Conservation (phyloP, 2,888 invertebrate genomes). For the Latrodectus hesperus region DNA sequence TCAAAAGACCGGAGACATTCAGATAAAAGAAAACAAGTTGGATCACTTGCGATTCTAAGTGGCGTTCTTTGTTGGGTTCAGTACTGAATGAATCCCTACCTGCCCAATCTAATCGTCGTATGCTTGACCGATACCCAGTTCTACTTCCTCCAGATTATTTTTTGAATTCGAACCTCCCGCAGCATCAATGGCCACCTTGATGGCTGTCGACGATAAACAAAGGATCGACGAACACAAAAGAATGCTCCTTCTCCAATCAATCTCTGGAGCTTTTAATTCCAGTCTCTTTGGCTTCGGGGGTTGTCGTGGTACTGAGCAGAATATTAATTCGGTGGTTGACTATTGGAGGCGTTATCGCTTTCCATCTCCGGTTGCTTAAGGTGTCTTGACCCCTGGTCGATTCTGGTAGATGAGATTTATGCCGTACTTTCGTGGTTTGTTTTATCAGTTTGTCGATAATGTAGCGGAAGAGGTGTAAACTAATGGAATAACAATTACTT, state of each 20-base stretch:
- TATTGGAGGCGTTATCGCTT: constrained; percentile 8
- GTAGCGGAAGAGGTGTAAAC: no score
- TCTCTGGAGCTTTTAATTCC: constrained; percentile 22
- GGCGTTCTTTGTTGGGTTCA: constrained; percentile 15
- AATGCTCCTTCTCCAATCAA: neutral
- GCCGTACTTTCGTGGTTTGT: neutral
- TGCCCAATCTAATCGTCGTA: constrained; percentile 34
- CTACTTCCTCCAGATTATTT: constrained; percentile 30
- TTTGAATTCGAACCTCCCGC: constrained; percentile 34
- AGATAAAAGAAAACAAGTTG: constrained; percentile 18
- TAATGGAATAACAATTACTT: no score
- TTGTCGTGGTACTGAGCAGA: constrained; percentile 12
- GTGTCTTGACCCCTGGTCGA: constrained; percentile 23
- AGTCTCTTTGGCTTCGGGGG: constrained; percentile 3
- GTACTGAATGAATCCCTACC: neutral
- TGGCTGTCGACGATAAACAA: constrained; percentile 3
- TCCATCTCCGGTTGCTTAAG: constrained; percentile 12
- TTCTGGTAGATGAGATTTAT: neutral
- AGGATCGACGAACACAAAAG: neutral
- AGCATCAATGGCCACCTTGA: constrained; percentile 44
- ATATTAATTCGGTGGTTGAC: constrained; percentile 23
- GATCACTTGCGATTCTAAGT: constrained; percentile 23
- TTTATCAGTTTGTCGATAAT: neutral
- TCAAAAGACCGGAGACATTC: no score
- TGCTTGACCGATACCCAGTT: constrained; percentile 36